Percentiles rank a stretch among this genome's conserved stretches.
Conservation (phyloP, 1,140 invertebrate genomes). For the Pogonognathellus flavescens region DNA sequence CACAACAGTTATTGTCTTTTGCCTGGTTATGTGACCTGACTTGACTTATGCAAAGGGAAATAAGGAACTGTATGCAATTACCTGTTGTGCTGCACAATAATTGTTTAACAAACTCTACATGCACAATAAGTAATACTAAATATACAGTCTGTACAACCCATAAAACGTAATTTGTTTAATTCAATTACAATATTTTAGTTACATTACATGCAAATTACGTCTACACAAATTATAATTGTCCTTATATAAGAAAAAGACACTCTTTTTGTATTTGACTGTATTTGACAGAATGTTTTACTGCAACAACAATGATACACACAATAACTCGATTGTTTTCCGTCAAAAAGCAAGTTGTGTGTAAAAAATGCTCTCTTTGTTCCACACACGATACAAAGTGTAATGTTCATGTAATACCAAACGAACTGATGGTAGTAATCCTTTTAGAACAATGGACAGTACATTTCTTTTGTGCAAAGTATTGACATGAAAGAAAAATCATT, state of each 20-base stretch:
- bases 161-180: too few species aligned
- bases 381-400: not conserved
- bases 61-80: too few species aligned
- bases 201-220: slow-evolving; percentile 11
- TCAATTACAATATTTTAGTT: too few species aligned
- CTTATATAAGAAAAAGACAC: not conserved
- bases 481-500: slow-evolving; percentile 25
- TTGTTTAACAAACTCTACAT: too few species aligned
- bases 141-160: too few species aligned
- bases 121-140: too few species aligned
- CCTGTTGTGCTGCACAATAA: too few species aligned
- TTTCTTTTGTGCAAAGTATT: slow-evolving; percentile 25
- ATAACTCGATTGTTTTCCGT: not conserved
- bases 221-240: not conserved
- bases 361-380: not conserved
- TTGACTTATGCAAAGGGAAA: too few species aligned
- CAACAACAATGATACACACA: not conserved
- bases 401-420: not conserved
- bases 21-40: too few species aligned
- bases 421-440: not conserved
- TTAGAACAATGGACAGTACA: slow-evolving; percentile 12
- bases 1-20: too few species aligned
- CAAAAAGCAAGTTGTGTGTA: not conserved
- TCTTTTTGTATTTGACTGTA: not conserved
- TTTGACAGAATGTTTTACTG: not conserved